These are phyloP conservation scores for Empidonax traillii DNA, from an alignment of 2,113 vertebrate genomes.

Conservation along the genomic window DNA sequence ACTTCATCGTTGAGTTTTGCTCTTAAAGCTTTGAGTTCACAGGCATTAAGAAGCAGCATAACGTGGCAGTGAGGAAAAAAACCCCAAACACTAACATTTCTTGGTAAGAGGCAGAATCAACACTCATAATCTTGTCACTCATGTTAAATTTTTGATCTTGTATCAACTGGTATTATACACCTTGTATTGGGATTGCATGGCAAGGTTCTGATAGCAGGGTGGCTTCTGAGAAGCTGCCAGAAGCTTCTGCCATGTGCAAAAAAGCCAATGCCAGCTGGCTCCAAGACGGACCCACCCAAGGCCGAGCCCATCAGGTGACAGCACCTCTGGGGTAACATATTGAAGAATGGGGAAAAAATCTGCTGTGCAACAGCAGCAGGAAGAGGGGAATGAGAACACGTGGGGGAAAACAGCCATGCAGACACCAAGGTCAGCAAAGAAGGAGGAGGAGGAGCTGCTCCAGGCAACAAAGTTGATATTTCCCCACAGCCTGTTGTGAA, in stretches of 20 bases:
- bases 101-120: not conserved
- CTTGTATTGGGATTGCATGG: not conserved
- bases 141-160: not conserved
- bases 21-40: not conserved
- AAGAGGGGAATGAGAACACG: not conserved
- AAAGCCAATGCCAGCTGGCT: not conserved
- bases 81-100: not conserved
- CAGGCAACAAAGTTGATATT: not conserved
- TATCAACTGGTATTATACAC: not conserved
- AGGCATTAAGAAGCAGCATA: not conserved
- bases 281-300: not conserved
- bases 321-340: not conserved
- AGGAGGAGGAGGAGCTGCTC: not conserved
- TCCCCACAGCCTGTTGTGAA: not conserved
- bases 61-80: not conserved
- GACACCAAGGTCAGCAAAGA: not conserved
- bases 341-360: not conserved
- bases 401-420: not conserved
- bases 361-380: not conserved
- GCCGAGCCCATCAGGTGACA: rapidly evolving
- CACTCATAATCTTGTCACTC: not conserved
- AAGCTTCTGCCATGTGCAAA: not conserved
- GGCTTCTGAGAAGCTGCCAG: not conserved
- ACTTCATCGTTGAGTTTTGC: not conserved
- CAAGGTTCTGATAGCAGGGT: not conserved